Evolutionary conservation across 2,888 invertebrate genomes (phyloP).

Genomic region (Zaprionus lineosus): DNA sequence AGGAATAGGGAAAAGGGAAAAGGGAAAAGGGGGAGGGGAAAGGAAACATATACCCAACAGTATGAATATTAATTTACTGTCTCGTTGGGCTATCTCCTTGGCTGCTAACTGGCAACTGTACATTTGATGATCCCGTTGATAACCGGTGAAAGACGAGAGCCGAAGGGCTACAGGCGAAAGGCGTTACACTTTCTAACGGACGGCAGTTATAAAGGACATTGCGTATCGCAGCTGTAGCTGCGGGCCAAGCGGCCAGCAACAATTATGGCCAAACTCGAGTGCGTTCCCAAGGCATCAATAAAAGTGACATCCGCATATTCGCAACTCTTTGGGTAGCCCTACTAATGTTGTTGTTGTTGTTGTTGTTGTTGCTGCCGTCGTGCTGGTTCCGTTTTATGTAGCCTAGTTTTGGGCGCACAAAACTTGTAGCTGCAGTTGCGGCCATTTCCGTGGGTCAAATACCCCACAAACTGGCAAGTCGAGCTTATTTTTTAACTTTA

Average conservation of each 20-base stretch:
- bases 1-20: too few relatives aligned
- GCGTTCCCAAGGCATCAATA: conserved; percentile 58
- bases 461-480: too few relatives aligned
- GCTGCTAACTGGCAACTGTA: conserved; percentile 16
- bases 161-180: conserved; percentile 9
- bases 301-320: conserved; percentile 48
- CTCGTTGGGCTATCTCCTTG: conserved; percentile 29
- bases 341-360: conserved; percentile 32
- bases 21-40: too few relatives aligned
- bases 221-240: conserved; percentile 4
- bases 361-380: conserved; percentile 34
- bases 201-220: not conserved
- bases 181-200: conserved; percentile 3
- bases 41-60: not conserved
- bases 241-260: conserved; percentile 12
- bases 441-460: conserved; percentile 4
- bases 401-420: conserved; percentile 52
- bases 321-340: conserved; percentile 28
- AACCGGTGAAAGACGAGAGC: too few relatives aligned
- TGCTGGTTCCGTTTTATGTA: conserved; percentile 22
- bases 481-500: too few relatives aligned
- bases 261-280: conserved; percentile 50
- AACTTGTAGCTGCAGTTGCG: conserved; percentile 48
- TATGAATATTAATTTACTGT: conserved; percentile 42
- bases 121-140: conserved; percentile 14